Conservation (phyloP, 1,140 invertebrate species). For the Trichonephila inaurata region DNA sequence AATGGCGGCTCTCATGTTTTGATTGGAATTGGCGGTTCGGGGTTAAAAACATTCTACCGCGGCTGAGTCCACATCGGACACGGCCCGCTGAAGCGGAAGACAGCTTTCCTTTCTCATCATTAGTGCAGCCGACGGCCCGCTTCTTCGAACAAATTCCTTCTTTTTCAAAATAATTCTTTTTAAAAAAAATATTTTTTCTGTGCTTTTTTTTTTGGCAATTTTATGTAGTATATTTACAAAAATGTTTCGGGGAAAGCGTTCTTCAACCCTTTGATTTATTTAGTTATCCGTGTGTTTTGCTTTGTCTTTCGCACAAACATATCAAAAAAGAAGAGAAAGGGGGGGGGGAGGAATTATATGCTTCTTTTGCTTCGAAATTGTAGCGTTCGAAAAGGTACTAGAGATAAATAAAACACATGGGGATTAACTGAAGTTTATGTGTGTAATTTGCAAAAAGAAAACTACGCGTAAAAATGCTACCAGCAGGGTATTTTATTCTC, state of each 20-base stretch:
- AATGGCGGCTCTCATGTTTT: not conserved
- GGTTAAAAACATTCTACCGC: constrained; percentile 14
- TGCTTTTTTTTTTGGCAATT: not conserved
- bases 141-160: not conserved
- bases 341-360: too few species aligned
- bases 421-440: too few species aligned
- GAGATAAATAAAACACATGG: too few species aligned
- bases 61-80: not conserved
- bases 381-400: too few species aligned
- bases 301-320: not conserved
- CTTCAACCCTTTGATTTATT: not conserved
- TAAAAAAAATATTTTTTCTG: not conserved
- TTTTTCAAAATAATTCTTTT: not conserved
- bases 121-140: not conserved
- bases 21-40: not conserved
- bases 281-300: not conserved
- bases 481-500: too few species aligned
- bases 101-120: not conserved
- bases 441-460: too few species aligned
- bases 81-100: constrained; percentile 34
- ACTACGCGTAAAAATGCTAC: too few species aligned
- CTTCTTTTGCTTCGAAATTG: too few species aligned
- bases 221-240: not conserved
- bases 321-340: too few species aligned
- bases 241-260: not conserved